Evolutionary conservation across 1,140 invertebrate species (phyloP).

Genomic region (Theocolax elegans): DNA sequence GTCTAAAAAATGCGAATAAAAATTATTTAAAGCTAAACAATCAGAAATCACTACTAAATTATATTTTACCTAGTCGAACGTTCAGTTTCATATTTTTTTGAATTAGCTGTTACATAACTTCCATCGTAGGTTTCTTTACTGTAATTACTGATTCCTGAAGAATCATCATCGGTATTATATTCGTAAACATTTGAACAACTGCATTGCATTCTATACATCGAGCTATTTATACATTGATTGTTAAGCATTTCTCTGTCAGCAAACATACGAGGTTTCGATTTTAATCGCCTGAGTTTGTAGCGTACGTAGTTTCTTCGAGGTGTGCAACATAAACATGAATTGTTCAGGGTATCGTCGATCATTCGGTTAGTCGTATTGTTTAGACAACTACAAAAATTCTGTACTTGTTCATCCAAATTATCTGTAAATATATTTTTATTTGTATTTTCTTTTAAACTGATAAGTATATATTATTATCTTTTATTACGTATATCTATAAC

Average conservation of each 20-base stretch:
- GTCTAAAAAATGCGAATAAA: no score
- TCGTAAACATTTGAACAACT: no score
- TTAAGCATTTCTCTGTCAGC: neutral
- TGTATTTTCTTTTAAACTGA: neutral
- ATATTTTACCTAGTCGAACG: neutral
- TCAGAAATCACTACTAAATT: no score
- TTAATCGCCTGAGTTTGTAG: conserved; percentile 1
- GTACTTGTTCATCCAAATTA: neutral
- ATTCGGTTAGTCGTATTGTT: neutral
- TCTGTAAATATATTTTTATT: conserved; percentile 13
- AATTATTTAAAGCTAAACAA: no score
- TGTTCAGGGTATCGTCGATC: neutral
- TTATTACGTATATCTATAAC: no score
- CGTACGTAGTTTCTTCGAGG: conserved; percentile 8
- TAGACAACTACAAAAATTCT: neutral
- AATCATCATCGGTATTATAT: no score
- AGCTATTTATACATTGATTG: no score
- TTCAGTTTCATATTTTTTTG: neutral
- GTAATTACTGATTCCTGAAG: no score
- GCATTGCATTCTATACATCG: no score
- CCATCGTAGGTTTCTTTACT: neutral
- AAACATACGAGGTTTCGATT: neutral
- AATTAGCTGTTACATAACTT: neutral
- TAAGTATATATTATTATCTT: neutral
- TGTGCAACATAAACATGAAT: neutral